Evolutionary conservation across 2,113 vertebrate genomes (phyloP).

Genomic region (Ginglymostoma cirratum): DNA sequence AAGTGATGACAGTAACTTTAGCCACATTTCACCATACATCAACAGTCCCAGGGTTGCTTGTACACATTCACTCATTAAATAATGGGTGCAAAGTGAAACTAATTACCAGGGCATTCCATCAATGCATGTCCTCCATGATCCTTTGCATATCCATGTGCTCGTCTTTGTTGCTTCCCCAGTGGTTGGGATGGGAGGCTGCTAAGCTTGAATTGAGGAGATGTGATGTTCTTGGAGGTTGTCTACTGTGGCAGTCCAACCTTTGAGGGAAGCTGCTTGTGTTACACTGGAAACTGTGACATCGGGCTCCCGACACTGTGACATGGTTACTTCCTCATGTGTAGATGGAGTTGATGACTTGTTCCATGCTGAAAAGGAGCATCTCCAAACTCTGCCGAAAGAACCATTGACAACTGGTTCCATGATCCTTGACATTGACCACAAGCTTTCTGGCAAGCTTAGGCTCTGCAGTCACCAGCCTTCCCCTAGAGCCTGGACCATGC

Average conservation of each 20-base stretch:
- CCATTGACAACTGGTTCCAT: neutral
- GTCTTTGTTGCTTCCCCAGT: no score
- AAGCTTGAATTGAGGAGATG: no score
- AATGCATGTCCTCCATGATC: no score
- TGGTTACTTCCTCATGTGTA: neutral
- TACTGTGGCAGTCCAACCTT: no score
- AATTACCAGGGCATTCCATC: no score
- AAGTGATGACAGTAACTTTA: neutral
- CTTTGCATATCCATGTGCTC: no score
- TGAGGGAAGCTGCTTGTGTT: no score
- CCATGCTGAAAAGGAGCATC: neutral
- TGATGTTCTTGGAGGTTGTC: no score
- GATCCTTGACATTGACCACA: neutral
- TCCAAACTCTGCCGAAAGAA: neutral
- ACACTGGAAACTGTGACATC: neutral
- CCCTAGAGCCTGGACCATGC: neutral
- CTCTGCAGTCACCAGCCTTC: neutral
- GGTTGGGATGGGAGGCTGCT: no score
- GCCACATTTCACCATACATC: neutral
- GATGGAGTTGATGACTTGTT: neutral
- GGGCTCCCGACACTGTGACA: neutral
- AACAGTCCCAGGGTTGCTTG: neutral
- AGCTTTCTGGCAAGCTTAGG: neutral
- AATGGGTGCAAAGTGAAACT: neutral
- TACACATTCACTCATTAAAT: neutral